phyloP scores from a whole-genome alignment of 2,113 vertebrate genomes.

The Butorides virescens region DNA sequence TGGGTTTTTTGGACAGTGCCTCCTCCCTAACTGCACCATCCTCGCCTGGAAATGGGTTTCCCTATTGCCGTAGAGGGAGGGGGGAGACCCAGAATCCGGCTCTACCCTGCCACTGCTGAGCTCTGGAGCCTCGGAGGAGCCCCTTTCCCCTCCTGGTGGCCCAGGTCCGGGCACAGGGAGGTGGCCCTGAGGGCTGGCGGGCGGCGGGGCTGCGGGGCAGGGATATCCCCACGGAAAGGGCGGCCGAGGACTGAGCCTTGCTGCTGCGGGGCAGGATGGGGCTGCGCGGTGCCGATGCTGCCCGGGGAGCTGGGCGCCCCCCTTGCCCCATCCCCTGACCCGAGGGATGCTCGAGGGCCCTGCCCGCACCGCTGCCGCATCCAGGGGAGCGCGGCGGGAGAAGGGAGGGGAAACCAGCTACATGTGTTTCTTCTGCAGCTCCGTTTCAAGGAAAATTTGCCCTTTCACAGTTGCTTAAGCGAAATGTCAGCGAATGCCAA shows the following conservation, averaged over 20 bases:
- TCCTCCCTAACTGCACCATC: background rate
- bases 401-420: background rate
- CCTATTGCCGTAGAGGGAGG: fast-evolving
- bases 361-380: background rate
- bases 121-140: background rate
- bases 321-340: fast-evolving
- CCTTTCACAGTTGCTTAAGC: constrained; percentile 71
- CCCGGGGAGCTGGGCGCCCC: fast-evolving
- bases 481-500: constrained; percentile 73
- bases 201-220: fast-evolving
- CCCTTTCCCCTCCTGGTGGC: background rate
- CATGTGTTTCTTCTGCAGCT: background rate
- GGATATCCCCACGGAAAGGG: background rate
- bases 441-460: constrained; percentile 45
- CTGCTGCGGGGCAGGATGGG: fast-evolving
- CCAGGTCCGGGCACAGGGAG: background rate
- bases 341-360: background rate
- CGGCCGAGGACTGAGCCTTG: fast-evolving
- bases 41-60: background rate
- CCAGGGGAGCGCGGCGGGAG: background rate
- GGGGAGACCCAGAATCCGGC: background rate
- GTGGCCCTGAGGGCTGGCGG: background rate
- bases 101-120: background rate
- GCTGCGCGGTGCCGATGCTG: fast-evolving
- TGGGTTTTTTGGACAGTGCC: background rate